A percentile compares a stretch with the other conserved stretches of the same genome.
phyloP scores from a whole-genome alignment of 2,888 invertebrate genomes.

The Caenorhabditis becei region DNA sequence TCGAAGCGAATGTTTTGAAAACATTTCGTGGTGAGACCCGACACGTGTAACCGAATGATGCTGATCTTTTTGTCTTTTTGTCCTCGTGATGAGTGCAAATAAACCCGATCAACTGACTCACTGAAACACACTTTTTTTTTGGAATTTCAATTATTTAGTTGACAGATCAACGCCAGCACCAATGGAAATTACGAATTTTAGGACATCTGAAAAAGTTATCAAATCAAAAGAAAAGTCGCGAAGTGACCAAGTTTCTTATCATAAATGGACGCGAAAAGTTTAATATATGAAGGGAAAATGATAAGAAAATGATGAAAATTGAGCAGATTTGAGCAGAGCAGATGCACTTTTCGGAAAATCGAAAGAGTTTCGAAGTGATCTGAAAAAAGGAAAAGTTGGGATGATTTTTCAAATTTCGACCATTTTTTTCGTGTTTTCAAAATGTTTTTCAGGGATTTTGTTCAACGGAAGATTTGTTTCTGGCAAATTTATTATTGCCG shows the following conservation, averaged over 20 bases:
- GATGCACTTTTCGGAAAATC: not conserved
- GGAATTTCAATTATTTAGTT: too few species aligned
- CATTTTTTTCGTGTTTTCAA: too few species aligned
- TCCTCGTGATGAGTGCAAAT: slow-evolving; percentile 18
- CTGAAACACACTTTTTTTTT: not conserved
- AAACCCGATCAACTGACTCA: too few species aligned
- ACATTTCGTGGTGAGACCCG: too few species aligned
- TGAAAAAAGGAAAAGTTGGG: too few species aligned
- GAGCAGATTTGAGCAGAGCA: not conserved
- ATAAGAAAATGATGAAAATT: not conserved
- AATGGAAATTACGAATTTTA: not conserved
- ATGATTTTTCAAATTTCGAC: too few species aligned
- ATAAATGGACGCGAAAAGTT: slow-evolving; percentile 10
- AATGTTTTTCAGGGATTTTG: too few species aligned
- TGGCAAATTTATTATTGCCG: too few species aligned
- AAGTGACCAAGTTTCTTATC: slow-evolving; percentile 19
- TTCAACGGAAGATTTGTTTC: too few species aligned
- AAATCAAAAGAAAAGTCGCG: not conserved
- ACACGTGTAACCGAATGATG: slow-evolving; percentile 20
- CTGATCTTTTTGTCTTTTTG: slow-evolving; percentile 19
- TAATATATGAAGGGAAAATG: slow-evolving; percentile 22
- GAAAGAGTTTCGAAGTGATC: not conserved
- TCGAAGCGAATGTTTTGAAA: too few species aligned
- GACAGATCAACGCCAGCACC: not conserved
- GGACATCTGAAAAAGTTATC: not conserved